A percentile compares a stretch with the other conserved stretches of the same genome.
Evolutionary conservation across 2,113 vertebrate genomes (phyloP).

Genomic region (Hiodon alosoides): DNA sequence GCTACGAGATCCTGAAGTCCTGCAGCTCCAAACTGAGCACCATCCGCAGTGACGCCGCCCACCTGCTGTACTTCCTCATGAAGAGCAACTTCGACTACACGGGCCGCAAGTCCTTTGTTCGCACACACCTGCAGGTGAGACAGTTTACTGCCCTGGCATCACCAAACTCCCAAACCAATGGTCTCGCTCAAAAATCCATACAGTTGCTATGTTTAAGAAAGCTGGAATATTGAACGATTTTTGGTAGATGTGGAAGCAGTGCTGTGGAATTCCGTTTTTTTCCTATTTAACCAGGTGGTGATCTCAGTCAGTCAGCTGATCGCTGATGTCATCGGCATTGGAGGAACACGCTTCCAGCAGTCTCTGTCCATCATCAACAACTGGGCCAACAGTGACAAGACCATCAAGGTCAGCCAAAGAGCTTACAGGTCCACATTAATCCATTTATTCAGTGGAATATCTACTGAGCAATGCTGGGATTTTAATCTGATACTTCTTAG

Average conservation of each 20-base stretch:
- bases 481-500: too few relatives aligned
- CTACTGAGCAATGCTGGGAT: too few relatives aligned
- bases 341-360: constrained; percentile 95
- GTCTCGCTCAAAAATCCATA: too few relatives aligned
- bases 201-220: too few relatives aligned
- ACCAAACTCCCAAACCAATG: background rate
- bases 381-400: constrained; percentile 91
- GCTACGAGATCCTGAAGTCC: constrained; percentile 93
- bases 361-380: constrained; percentile 97
- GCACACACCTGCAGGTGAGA: constrained; percentile 87
- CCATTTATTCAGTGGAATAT: too few relatives aligned
- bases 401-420: constrained; percentile 76
- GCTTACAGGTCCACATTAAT: too few relatives aligned
- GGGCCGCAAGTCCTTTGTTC: constrained; percentile 87
- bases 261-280: background rate
- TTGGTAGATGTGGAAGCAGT: too few relatives aligned
- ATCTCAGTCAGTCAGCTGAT: constrained; percentile 98
- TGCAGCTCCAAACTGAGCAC: constrained; percentile 96
- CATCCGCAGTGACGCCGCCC: constrained; percentile 83
- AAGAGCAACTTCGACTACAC: constrained; percentile 97
- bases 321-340: constrained; percentile 92
- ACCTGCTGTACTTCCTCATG: constrained; percentile 98
- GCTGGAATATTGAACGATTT: too few relatives aligned
- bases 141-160: background rate
- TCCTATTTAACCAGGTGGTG: constrained; percentile 70